Percentiles rank a stretch among this genome's conserved stretches.
Evolutionary conservation across 2,888 invertebrate genomes (phyloP).

Genomic region (Epiblema foenella): DNA sequence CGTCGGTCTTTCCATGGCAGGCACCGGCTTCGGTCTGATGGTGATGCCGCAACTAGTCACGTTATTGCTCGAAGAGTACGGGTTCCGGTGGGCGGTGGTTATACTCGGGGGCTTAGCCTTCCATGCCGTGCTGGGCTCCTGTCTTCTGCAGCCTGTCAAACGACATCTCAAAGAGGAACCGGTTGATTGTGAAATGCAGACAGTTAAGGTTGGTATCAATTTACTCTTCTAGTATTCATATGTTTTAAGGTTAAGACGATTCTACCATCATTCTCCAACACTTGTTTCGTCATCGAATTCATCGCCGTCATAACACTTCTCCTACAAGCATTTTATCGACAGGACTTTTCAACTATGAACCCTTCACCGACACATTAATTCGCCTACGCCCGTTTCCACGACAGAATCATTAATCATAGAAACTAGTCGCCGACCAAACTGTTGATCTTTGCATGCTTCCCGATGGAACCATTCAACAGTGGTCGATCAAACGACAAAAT

Average conservation of each 20-base stretch:
- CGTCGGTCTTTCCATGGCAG: conserved; percentile 91
- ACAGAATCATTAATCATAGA: no score
- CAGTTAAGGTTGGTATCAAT: conserved; percentile 67
- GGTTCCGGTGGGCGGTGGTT: conserved; percentile 88
- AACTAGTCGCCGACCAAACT: no score
- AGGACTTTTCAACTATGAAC: no score
- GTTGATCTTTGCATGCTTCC: no score
- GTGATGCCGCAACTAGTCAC: conserved; percentile 91
- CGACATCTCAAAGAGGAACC: conserved; percentile 87
- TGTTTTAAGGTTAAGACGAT: neutral
- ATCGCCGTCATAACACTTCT: no score
- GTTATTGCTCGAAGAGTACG: conserved; percentile 86
- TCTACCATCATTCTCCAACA: no score
- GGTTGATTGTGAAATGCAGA: conserved; percentile 82
- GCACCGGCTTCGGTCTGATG: conserved; percentile 91
- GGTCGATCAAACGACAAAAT: no score
- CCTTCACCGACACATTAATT: no score
- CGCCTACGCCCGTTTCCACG: no score
- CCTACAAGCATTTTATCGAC: no score
- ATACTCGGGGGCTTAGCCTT: conserved; percentile 88
- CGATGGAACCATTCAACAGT: no score
- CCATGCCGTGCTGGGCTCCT: conserved; percentile 88
- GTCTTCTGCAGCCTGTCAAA: conserved; percentile 88
- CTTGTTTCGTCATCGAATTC: no score
- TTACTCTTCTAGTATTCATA: neutral